Evolutionary conservation across 2,797 vertebrate species (phyloP).

Genomic region (Falco columbarius): DNA sequence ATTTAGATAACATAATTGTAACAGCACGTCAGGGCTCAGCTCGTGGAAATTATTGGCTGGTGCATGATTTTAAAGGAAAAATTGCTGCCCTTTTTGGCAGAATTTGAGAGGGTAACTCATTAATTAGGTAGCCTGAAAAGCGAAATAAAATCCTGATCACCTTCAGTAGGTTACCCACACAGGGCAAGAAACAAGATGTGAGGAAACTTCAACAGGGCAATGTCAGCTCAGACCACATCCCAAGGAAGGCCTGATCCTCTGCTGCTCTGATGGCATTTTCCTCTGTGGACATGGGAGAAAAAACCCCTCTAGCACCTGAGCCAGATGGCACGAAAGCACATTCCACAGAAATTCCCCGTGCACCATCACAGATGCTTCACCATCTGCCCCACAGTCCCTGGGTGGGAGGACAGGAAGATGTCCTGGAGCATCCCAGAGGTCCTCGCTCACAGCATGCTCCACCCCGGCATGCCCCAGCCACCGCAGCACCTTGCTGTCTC

Average conservation of each 20-base stretch:
- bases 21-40: neutral
- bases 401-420: neutral
- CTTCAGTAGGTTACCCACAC: neutral
- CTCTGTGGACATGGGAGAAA: neutral
- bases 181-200: neutral
- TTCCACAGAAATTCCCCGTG: neutral
- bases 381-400: neutral
- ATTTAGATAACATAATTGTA: neutral
- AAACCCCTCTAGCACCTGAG: neutral
- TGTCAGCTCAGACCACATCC: neutral
- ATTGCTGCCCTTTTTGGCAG: neutral
- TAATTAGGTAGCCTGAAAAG: neutral
- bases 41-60: neutral
- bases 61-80: neutral
- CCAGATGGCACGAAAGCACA: neutral
- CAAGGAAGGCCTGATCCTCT: neutral
- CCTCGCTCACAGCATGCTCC: neutral
- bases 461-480: accelerated
- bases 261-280: neutral
- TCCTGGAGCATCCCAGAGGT: neutral
- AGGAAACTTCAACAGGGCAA: neutral
- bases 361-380: neutral
- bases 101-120: neutral
- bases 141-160: neutral
- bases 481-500: neutral